Evolutionary conservation across 2,888 invertebrate species (phyloP), one percentile per base, ranked within the genome.

Genomic region (Protula sp.): DNA sequence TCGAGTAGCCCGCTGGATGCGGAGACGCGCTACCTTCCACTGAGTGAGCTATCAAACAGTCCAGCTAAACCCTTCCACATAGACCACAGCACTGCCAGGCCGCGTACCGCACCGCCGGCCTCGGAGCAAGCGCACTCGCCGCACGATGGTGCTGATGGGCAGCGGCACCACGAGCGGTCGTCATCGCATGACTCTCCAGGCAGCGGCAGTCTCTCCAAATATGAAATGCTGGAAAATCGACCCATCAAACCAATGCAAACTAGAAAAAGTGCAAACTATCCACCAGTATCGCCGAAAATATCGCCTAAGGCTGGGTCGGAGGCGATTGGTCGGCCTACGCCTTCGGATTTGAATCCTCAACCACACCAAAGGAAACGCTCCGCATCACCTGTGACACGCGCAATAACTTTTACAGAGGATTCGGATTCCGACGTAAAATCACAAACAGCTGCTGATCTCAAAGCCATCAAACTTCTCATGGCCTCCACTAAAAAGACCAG

Each of bases 1-100:
- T 19, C 57, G 1, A 71, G 68, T 52, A 77, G 75, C 60, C 63
- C 75, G 58, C 60, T 78, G 50, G 76, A 77, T 47, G 77, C 76
- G 0, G 78, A 78, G 52, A 74, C 77, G n/a, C 70, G 74, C 5
- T 78, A 77, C 61, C 65, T 78, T 14, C 76, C 78, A 22, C 66
- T 76, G 47, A 59, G 66, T 1, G 67, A 67, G 27, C 38, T 61
- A 19, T 29, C 30, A 26, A 50, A 54, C 26, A 61, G 64, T 29
- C 67, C 66, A 1, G 27, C 56, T 3, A 47, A 52, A 27, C 62
- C 62, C 19, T 47, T 57, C 26, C 38, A 47, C 48, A 27, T 60
- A 14, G 53, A 27, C 58, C 74, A 71, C 66, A 73, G 73, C 57
- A 26, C 27, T 14, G 22, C 28, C 26, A 27, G 47, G 50, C 38